Percentiles rank a stretch among this genome's conserved stretches.
Evolutionary conservation across 1,140 invertebrate genomes (phyloP).

Genomic region (Bombyx mori): DNA sequence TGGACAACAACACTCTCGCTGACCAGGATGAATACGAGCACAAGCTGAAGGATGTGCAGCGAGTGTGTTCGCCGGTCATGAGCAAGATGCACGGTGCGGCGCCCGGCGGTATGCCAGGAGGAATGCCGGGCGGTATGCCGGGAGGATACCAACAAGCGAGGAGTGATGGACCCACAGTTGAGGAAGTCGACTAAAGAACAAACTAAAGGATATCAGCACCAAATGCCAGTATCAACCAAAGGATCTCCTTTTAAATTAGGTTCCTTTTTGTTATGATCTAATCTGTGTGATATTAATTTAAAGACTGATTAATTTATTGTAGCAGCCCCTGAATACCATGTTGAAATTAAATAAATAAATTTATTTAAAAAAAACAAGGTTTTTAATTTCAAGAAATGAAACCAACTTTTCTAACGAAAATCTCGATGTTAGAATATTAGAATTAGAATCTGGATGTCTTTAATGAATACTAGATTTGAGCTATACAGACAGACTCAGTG

Average conservation of each 20-base stretch:
- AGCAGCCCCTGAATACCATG: background rate
- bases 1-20: conserved; percentile 78
- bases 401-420: no score
- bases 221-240: no score
- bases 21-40: conserved; percentile 88
- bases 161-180: conserved; percentile 75
- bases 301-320: conserved; percentile 8
- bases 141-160: conserved; percentile 19
- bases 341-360: background rate
- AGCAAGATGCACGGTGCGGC: conserved; percentile 78
- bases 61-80: conserved; percentile 81
- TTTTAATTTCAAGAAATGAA: no score
- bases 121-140: conserved; percentile 71
- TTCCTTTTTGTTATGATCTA: background rate
- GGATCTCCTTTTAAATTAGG: no score
- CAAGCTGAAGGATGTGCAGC: conserved; percentile 81
- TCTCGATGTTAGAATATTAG: no score
- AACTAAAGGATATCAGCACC: no score
- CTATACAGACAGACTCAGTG: no score
- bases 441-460: no score
- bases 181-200: conserved; percentile 74
- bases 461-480: no score
- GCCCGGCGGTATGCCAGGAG: conserved; percentile 20
- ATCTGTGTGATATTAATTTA: conserved; percentile 5
- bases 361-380: background rate